A percentile compares a stretch with the other conserved stretches of the same genome.
phyloP scores from a whole-genome alignment of 2,113 vertebrate genomes.

The Albula glossodonta region DNA sequence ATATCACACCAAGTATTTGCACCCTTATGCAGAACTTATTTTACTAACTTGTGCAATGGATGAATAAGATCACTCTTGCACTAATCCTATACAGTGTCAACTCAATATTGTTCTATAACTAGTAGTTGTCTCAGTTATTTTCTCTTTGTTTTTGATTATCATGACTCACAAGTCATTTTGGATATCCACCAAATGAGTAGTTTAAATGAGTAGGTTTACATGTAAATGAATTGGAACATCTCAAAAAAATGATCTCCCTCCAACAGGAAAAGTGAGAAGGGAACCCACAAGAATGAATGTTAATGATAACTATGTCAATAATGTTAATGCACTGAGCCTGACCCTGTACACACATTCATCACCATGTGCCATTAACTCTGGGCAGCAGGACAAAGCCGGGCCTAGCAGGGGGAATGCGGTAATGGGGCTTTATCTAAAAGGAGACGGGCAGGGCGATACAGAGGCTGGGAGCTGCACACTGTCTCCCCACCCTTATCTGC shows the following conservation, averaged over 20 bases:
- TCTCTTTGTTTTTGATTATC: no score
- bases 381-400: conserved; percentile 40
- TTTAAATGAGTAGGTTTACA: not conserved
- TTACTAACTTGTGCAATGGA: no score
- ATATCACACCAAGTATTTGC: no score
- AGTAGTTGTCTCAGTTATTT: no score
- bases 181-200: no score
- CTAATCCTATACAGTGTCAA: no score
- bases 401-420: not conserved
- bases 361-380: conserved; percentile 31
- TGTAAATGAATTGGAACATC: not conserved
- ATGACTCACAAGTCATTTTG: no score
- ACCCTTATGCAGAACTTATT: no score
- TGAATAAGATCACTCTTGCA: no score
- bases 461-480: conserved; percentile 4
- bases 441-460: conserved; percentile 41
- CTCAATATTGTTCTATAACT: no score
- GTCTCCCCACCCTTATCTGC: not conserved
- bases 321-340: conserved; percentile 49
- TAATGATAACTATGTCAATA: conserved; percentile 52
- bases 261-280: not conserved
- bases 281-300: conserved; percentile 21
- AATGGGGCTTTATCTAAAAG: conserved; percentile 55
- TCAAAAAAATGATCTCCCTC: not conserved
- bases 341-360: conserved; percentile 47